A percentile compares a stretch with the other conserved stretches of the same genome.
These are phyloP conservation scores for Sinella curviseta DNA, from an alignment of 1,140 invertebrate species.

Conservation along the genomic window DNA sequence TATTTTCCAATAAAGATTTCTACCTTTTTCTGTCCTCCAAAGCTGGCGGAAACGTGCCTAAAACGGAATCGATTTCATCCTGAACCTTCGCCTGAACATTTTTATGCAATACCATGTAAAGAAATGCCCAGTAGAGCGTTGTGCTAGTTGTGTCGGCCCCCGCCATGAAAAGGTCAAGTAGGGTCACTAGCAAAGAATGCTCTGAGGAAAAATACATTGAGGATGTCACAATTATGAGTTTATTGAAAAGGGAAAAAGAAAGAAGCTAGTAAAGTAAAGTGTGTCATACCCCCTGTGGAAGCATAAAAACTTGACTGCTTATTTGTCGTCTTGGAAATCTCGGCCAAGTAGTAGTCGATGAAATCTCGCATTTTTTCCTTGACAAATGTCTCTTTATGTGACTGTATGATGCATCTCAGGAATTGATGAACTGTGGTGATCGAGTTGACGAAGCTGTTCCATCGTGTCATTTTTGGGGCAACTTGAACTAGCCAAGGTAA, in stretches of 20 bases:
- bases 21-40: slow-evolving; percentile 72
- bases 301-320: slow-evolving; percentile 44
- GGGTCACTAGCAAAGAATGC: slow-evolving; percentile 42
- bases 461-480: slow-evolving; percentile 44
- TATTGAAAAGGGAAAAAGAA: not conserved
- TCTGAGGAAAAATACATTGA: slow-evolving; percentile 41
- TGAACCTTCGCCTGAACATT: slow-evolving; percentile 78
- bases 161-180: slow-evolving; percentile 62
- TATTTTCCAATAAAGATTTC: slow-evolving; percentile 38
- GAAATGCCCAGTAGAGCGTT: slow-evolving; percentile 73
- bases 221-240: not conserved
- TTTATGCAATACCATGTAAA: slow-evolving; percentile 69
- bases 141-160: slow-evolving; percentile 81
- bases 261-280: too few relatives aligned
- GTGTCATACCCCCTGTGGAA: slow-evolving; percentile 37
- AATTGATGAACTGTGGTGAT: slow-evolving; percentile 42
- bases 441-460: slow-evolving; percentile 44
- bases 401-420: slow-evolving; percentile 64
- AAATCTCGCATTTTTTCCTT: slow-evolving; percentile 70
- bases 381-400: slow-evolving; percentile 70
- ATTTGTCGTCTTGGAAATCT: slow-evolving; percentile 43
- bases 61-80: slow-evolving; percentile 74
- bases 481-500: slow-evolving; percentile 46
- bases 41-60: slow-evolving; percentile 68
- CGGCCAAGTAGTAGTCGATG: slow-evolving; percentile 76